Percentiles rank a stretch among this genome's conserved stretches.
These are phyloP conservation scores for Heliconius ethilla DNA, from an alignment of 2,888 invertebrate genomes.

Conservation along the genomic window DNA sequence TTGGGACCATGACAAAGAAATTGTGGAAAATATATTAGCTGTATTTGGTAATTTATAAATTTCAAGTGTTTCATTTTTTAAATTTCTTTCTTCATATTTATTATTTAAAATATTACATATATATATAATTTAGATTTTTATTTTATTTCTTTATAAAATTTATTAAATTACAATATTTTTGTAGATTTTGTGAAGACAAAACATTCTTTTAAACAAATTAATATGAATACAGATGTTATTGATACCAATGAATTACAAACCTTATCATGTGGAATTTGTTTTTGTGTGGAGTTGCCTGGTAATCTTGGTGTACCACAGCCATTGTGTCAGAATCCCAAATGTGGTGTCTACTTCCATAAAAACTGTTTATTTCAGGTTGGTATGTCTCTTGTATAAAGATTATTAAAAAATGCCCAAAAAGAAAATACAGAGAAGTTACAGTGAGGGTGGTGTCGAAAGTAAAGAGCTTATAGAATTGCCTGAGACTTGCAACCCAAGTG, in stretches of 20 bases:
- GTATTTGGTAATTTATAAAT: slow-evolving; percentile 64
- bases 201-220: slow-evolving; percentile 23
- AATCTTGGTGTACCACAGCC: slow-evolving; percentile 63
- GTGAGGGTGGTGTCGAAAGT: too few relatives aligned
- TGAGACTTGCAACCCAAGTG: too few relatives aligned
- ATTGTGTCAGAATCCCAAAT: slow-evolving; percentile 65
- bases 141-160: neutral
- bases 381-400: slow-evolving; percentile 42
- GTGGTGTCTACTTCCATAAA: slow-evolving; percentile 69
- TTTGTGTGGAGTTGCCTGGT: slow-evolving; percentile 61
- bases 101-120: neutral
- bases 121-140: neutral
- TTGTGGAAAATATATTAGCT: slow-evolving; percentile 66
- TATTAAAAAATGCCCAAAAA: neutral
- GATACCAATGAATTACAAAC: slow-evolving; percentile 42
- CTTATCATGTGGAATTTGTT: slow-evolving; percentile 65
- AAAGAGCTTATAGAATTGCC: too few relatives aligned
- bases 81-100: too few relatives aligned
- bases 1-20: slow-evolving; percentile 74
- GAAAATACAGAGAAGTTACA: neutral
- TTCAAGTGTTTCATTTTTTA: neutral
- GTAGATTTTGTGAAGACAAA: slow-evolving; percentile 28
- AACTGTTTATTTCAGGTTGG: slow-evolving; percentile 72
- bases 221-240: slow-evolving; percentile 19
- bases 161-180: slow-evolving; percentile 13